Conservation (phyloP, 2,797 vertebrate species). For the Eurystomus glaucurus region DNA sequence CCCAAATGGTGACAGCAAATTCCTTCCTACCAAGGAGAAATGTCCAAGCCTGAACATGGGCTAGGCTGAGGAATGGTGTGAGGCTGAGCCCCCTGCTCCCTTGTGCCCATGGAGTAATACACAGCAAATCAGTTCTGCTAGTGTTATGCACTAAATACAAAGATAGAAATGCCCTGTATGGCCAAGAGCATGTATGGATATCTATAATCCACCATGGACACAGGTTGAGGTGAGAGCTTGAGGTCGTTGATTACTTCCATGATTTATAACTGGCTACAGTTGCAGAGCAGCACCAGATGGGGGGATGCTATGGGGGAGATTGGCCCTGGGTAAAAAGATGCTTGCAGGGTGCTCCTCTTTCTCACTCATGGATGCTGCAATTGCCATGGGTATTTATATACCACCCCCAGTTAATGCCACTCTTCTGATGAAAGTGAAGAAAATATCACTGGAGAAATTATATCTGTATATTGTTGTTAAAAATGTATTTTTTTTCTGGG, state of each 20-base stretch:
- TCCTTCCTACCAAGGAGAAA: not conserved
- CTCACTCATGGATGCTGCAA: too few species aligned
- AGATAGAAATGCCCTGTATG: not conserved
- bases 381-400: not conserved
- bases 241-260: not conserved
- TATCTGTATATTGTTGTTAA: not conserved
- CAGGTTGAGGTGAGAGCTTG: not conserved
- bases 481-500: not conserved
- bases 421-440: fast-evolving
- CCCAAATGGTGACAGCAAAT: not conserved
- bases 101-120: not conserved
- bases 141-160: not conserved
- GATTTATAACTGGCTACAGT: not conserved
- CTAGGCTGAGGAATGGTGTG: not conserved
- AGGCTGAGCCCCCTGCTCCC: not conserved
- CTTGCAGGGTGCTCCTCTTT: not conserved
- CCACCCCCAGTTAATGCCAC: not conserved
- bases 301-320: not conserved
- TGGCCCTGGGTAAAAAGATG: fast-evolving
- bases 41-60: too few species aligned
- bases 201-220: fast-evolving
- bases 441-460: not conserved
- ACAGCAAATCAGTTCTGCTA: not conserved
- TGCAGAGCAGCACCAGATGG: not conserved
- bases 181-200: not conserved